Base-by-base conservation (phyloP, 2,888 invertebrate species). In the Drosophila ezoana region DNA sequence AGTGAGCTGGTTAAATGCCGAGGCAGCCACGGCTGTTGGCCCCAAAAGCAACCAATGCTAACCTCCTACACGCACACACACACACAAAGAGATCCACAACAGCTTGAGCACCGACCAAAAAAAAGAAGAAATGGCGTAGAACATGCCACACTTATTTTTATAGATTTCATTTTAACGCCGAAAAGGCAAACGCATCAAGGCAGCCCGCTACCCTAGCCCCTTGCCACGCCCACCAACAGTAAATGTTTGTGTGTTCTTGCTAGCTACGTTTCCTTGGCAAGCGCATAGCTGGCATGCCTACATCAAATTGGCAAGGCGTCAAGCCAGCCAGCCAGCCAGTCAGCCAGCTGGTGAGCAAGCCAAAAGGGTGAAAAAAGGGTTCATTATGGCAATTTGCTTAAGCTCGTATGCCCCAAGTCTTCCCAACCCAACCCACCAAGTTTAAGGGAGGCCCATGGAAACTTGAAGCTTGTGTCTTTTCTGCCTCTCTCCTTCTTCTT, bases 1-100 rank as follows among this genome's bases (percentile, higher is more conserved):
- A 87, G 89, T 85, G 89, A 89, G 87, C 87, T 87, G 87, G 89
- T 89, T 85, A 85, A 85, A 89, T 89, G 89, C 81, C 82, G 83
- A 70, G 71, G 67, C 73, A 63, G 80, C 52, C 75, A 65, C 63
- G 70, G 64, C 69, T 74, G 71, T 71, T 72, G 66, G 62, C 64
- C 78, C 79, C 65, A 72, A 79, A 54, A 67, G 58, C 59, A 71
- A 52, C 37, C 74, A 71, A 43, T 60, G 47, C 51, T 13, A 51
- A 51, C 11, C 38, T 38, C 38, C 75, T 38, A 13, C 41, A 18
- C 43, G n/a, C 66, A 28, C 32, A 45, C 45, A 1, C 20, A 41
- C 38, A 23, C 59, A 54, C 57, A 48, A 37, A 41, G 63, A 62
- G 59, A 65, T 54, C 70, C 62, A 79, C 86, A 82, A 75, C 83